These are phyloP conservation scores for Parnassius mnemosyne DNA, from an alignment of 2,888 invertebrate genomes.

Conservation along the genomic window DNA sequence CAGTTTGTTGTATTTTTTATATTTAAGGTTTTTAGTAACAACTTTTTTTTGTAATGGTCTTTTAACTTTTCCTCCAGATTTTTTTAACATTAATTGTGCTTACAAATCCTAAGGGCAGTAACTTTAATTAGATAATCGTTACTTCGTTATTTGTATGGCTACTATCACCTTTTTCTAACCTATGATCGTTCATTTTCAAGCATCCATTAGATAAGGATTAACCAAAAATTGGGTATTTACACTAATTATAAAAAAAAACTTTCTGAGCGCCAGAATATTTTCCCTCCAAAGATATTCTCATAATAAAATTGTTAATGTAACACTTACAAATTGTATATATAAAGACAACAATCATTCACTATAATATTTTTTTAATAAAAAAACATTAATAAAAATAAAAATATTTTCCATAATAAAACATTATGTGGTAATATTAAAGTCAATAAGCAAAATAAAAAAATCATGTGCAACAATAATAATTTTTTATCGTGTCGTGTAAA, in stretches of 20 bases:
- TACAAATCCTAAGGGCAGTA: slow-evolving; percentile 17
- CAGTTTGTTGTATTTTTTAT: neutral
- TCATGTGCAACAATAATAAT: no score
- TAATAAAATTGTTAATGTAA: neutral
- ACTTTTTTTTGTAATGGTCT: neutral
- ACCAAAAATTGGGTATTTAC: slow-evolving; percentile 58
- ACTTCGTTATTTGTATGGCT: slow-evolving; percentile 44
- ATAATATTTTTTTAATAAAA: neutral
- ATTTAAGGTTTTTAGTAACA: slow-evolving; percentile 8
- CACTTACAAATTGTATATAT: slow-evolving; percentile 1
- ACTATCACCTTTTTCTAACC: slow-evolving; percentile 77
- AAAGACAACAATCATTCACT: slow-evolving; percentile 2
- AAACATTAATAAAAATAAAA: no score
- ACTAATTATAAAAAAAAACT: slow-evolving; percentile 65
- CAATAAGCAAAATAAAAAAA: no score
- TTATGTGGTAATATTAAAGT: no score
- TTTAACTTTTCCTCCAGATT: neutral
- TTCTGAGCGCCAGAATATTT: slow-evolving; percentile 55
- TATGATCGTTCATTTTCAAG: slow-evolving; percentile 66
- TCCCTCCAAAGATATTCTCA: slow-evolving; percentile 29
- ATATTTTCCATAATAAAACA: no score
- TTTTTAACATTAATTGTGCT: slow-evolving; percentile 21
- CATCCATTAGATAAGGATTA: slow-evolving; percentile 48
- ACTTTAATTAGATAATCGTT: slow-evolving; percentile 19
- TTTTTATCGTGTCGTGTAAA: no score